Conservation (phyloP, 2,797 vertebrate species). For the Alcedo atthis region DNA sequence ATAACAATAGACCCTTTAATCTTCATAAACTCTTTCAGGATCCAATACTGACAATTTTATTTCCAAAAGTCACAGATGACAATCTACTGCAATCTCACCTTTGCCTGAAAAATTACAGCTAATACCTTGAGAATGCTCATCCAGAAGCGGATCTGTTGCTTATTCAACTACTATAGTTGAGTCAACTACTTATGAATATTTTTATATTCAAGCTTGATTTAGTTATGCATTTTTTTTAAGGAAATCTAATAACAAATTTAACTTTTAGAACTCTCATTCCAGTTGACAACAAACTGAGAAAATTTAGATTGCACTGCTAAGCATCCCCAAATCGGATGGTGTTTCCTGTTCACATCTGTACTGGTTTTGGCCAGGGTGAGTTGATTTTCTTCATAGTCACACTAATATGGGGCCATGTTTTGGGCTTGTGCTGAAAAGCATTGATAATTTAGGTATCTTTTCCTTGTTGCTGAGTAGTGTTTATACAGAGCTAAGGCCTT, state of each 20-base stretch:
- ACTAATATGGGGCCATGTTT: neutral
- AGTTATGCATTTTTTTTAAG: neutral
- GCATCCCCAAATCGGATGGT: neutral
- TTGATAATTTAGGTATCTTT: neutral
- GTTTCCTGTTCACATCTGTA: neutral
- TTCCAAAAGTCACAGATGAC: conserved; percentile 10
- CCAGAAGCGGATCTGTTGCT: neutral
- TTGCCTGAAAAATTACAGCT: neutral
- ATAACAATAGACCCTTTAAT: conserved; percentile 23
- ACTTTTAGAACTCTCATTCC: neutral
- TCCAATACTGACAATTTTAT: neutral
- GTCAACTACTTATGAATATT: neutral
- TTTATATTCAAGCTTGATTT: neutral
- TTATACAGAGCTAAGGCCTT: neutral
- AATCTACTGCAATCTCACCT: neutral
- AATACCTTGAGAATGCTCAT: neutral
- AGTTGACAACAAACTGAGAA: neutral
- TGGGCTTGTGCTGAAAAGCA: neutral
- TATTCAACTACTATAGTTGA: neutral
- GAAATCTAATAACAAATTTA: neutral
- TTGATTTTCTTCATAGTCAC: neutral
- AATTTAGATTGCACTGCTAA: neutral
- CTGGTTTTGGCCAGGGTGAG: neutral
- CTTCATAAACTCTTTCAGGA: neutral
- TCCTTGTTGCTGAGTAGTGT: too few relatives aligned